Base-by-base conservation (phyloP, 1,140 invertebrate species). In the Ceratosolen fusciceps region DNA sequence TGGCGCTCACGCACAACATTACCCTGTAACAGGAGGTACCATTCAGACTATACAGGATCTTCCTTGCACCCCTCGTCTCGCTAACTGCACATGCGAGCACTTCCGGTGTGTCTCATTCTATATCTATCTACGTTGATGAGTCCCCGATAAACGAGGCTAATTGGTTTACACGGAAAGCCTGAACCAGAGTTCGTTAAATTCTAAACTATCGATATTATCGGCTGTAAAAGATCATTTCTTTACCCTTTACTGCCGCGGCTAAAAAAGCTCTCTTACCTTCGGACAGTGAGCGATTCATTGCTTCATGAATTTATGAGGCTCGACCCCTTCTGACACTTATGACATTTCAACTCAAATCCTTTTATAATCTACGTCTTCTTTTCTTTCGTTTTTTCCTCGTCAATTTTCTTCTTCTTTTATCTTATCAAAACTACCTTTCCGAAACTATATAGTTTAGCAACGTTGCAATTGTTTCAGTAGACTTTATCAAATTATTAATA, bases 21-120 rank as follows among this genome's bases (percentile, higher is more conserved):
- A 9, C 58, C n/a, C 31, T 65, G 60, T 84, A 84, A 83, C 84
- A 84, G 84, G 83, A 77, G 82, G 84, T 84, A 84, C 84, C 84
- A 83, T 79, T 84, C 80, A 82, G 67, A 24, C 2, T 47, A n/a
- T 7, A 12, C 16, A 16, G 1, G 26, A 65, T 65, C 60, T 47
- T 70, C 43, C 10, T 67, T 47, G 39, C 67, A 26, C 39, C 67
- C 67, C 43, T 47, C 24, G 37, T 3, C 19, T 74, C 82, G 5
- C n/a, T n/a, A 8, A 77, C 80, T 79, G 78, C 83, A 80, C 83
- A 82, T 84, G 83, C 83, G 78, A 80, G 16, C 52, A 60, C 54
- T 58, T 74, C 71, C 71, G 71, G 31, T 58, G 31, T 34, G n/a
- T 34, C 54, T 24, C 24, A 14, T 43, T 12, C 43, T 52, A 26